A percentile compares a stretch with the other conserved stretches of the same genome.
Evolutionary conservation across 1,140 invertebrate species (phyloP).

Genomic region (Trichomalopsis sarcophagae): DNA sequence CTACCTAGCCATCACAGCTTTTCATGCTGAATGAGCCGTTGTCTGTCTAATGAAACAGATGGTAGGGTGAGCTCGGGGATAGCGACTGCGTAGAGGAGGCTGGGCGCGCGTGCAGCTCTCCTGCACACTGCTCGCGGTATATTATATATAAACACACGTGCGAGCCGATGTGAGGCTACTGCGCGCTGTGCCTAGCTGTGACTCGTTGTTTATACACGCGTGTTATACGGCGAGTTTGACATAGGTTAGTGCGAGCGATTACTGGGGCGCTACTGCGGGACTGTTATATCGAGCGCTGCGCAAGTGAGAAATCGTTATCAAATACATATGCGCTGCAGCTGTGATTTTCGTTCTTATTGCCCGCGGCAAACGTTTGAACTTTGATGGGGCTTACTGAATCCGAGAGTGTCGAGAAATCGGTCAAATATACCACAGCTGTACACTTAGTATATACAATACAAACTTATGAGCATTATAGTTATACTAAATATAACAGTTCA

Average conservation of each 20-base stretch:
- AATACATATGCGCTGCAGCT: not conserved
- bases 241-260: not conserved
- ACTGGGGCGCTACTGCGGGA: not conserved
- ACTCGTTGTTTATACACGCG: not conserved
- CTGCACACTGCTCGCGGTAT: not conserved
- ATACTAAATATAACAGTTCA: no score
- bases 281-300: not conserved
- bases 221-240: not conserved
- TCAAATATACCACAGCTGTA: no score
- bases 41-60: constrained; percentile 44
- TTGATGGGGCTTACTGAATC: no score
- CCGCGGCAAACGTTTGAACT: no score
- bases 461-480: no score
- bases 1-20: constrained; percentile 49
- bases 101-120: not conserved
- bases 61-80: constrained; percentile 24
- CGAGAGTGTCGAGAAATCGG: no score
- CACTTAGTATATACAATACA: no score
- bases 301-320: constrained; percentile 14
- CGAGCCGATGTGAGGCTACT: no score
- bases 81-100: not conserved
- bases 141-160: not conserved
- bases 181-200: no score
- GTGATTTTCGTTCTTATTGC: not conserved
- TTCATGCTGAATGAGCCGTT: constrained; percentile 56